Percentiles rank a stretch among this genome's conserved stretches.
Evolutionary conservation across 2,113 vertebrate genomes (phyloP).

Genomic region (Sander vitreus): DNA sequence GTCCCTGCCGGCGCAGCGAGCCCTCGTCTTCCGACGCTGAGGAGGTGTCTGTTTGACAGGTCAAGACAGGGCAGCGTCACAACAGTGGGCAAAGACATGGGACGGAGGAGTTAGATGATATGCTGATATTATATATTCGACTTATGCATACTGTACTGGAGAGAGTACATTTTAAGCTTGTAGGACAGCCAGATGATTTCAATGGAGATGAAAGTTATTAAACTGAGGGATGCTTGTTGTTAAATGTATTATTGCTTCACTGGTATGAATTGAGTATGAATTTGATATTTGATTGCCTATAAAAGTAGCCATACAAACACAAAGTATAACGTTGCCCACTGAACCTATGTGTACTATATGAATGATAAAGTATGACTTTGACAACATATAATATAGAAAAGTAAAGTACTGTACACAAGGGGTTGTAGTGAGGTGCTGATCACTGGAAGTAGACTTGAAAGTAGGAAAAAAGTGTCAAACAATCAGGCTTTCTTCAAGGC

Average conservation of each 20-base stretch:
- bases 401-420: too few relatives aligned
- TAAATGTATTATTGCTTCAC: not conserved
- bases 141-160: constrained; percentile 58
- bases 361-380: constrained; percentile 3
- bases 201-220: constrained; percentile 33
- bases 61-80: constrained; percentile 80
- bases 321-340: not conserved
- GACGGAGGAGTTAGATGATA: constrained; percentile 28
- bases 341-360: not conserved
- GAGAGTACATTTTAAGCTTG: constrained; percentile 55
- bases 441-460: too few relatives aligned
- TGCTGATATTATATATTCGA: constrained; percentile 38
- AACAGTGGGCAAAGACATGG: constrained; percentile 53
- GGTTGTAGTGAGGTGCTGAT: too few relatives aligned
- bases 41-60: constrained; percentile 93
- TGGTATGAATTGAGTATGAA: not conserved
- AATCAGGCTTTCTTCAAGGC: too few relatives aligned
- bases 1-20: constrained; percentile 92
- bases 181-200: constrained; percentile 29
- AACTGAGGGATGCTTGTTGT: constrained; percentile 8
- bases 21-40: constrained; percentile 99
- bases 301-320: not conserved
- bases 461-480: too few relatives aligned
- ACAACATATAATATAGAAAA: not conserved
- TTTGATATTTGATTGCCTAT: constrained; percentile 4